A percentile compares a stretch with the other conserved stretches of the same genome.
Evolutionary conservation across 2,888 invertebrate species (phyloP).

Genomic region (Chloroclystis v-ata): DNA sequence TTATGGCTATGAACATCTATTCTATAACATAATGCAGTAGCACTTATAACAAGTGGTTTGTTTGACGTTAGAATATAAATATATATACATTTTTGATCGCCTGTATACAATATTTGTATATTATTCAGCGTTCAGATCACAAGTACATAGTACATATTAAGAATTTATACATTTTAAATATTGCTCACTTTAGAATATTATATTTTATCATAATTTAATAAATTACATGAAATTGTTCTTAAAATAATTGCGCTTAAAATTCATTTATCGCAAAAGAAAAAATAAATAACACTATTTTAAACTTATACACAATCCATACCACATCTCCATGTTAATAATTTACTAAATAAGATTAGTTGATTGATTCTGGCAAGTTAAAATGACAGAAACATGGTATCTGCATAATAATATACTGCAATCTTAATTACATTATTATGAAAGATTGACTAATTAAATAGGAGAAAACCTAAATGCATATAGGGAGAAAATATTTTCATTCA

Average conservation of each 20-base stretch:
- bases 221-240: slow-evolving; percentile 32
- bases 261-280: slow-evolving; percentile 41
- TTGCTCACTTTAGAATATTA: slow-evolving; percentile 51
- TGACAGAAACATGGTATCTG: slow-evolving; percentile 54
- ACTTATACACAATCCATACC: slow-evolving; percentile 43
- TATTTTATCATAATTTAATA: slow-evolving; percentile 25
- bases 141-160: slow-evolving; percentile 37
- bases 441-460: slow-evolving; percentile 40
- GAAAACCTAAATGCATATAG: slow-evolving; percentile 63
- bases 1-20: slow-evolving; percentile 51
- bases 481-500: slow-evolving; percentile 52
- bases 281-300: slow-evolving; percentile 44
- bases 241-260: slow-evolving; percentile 36
- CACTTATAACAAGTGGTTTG: slow-evolving; percentile 34
- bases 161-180: slow-evolving; percentile 40
- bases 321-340: slow-evolving; percentile 41
- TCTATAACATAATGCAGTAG: slow-evolving; percentile 43
- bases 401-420: slow-evolving; percentile 29
- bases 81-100: slow-evolving; percentile 53
- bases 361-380: slow-evolving; percentile 47
- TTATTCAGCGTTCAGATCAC: slow-evolving; percentile 48
- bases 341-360: slow-evolving; percentile 26
- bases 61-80: slow-evolving; percentile 39
- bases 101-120: slow-evolving; percentile 48
- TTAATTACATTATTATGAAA: slow-evolving; percentile 48